These are phyloP conservation scores for Delia radicum DNA, from an alignment of 1,140 invertebrate genomes.

Conservation along the genomic window DNA sequence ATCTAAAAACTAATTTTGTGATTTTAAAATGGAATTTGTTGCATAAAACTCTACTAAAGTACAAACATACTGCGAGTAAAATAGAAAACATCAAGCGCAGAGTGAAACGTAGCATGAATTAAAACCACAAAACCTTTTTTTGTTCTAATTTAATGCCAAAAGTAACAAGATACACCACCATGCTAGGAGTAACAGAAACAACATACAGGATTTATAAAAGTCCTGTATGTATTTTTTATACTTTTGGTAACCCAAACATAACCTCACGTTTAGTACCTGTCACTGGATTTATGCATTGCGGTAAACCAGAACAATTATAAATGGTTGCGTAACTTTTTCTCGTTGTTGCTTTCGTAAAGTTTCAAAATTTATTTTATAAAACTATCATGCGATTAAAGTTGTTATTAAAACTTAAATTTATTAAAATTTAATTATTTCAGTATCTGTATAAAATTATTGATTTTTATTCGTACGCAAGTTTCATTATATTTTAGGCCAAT, in stretches of 20 bases:
- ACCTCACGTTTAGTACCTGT: constrained; percentile 13
- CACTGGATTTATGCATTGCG: constrained; percentile 26
- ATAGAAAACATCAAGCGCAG: not conserved
- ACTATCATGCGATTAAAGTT: not conserved
- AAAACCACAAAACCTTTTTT: not conserved
- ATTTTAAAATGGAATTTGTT: not conserved
- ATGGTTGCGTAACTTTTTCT: constrained; percentile 17
- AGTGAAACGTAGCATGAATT: not conserved
- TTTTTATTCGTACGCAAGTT: too few species aligned
- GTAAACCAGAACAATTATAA: constrained; percentile 22
- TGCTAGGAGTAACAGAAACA: not conserved
- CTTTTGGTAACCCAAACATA: not conserved
- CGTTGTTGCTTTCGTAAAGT: not conserved
- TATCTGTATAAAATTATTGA: not conserved
- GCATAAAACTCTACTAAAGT: not conserved
- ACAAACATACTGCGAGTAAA: not conserved
- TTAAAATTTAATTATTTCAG: not conserved
- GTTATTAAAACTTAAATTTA: not conserved
- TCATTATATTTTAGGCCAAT: not conserved
- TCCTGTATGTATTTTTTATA: not conserved
- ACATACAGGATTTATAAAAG: not conserved
- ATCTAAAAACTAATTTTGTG: not conserved
- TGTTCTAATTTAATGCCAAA: not conserved
- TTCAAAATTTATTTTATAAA: not conserved
- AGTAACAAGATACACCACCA: not conserved